Evolutionary conservation across 1,140 invertebrate species (phyloP), one percentile per base, ranked within the genome.

Genomic region (Drosophila grimshawi): DNA sequence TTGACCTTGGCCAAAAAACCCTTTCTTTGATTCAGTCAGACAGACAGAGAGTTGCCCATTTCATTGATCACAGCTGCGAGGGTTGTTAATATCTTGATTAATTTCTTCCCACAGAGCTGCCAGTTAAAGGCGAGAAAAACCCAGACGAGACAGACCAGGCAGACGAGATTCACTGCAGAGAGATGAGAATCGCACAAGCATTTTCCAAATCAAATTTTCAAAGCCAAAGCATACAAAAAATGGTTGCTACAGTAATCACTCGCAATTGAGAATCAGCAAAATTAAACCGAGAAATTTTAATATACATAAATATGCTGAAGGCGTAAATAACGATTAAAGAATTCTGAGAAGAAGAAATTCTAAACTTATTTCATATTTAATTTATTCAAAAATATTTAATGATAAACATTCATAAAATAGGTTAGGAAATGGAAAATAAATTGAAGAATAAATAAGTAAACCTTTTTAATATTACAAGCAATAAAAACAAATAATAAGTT

Each of bases 41-140:
- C 11, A 19, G 46, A 46, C 30, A 30, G 33, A 10, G 43, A 56
- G 48, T 59, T 69, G 59, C 33, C 39, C 59, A 45, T 41, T 61
- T 66, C 32, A 65, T 59, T 39, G 67, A 19, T 35, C 53, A 32
- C 5, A n/a, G 19, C 39, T 39, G 48, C 48, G 39, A 77, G 80
- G 85, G 85, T 89, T 80, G 85, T 89, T 88, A 83, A 83, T 80
- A 88, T 80, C 81, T 65, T 81, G 86, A 89, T 89, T 89, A 90
- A 89, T 85, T 89, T 70, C 74, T 71, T 68, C 37, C 63, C 56
- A 66, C 62, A 66, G 46, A 56, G 43, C 57, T 74, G 3, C 8
- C 76, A 78, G 75, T 81, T 85, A 69, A 61, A 57, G 77, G 61
- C 64, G 59, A 35, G 11, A 64, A 63, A 61, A 68, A 3, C 52